Conservation (phyloP, 2,113 vertebrate species). For the Nothocercus nigrocapillus region DNA sequence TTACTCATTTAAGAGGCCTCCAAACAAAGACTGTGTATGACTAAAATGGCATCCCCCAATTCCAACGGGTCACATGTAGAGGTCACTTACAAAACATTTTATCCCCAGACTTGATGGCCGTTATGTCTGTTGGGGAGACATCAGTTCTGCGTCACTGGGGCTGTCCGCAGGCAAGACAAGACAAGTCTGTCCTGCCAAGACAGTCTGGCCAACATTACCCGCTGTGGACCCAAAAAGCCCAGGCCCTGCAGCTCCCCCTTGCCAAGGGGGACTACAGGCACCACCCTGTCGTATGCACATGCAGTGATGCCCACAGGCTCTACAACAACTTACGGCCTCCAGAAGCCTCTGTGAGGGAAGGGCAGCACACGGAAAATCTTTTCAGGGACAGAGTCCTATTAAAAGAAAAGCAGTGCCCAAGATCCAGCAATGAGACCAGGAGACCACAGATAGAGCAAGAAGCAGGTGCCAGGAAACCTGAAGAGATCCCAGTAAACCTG, state of each 20-base stretch:
- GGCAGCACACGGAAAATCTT: neutral
- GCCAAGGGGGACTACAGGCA: rapidly evolving
- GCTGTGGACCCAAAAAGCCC: neutral
- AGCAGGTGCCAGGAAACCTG: rapidly evolving
- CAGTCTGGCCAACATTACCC: rapidly evolving
- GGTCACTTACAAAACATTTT: neutral
- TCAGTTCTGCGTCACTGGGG: rapidly evolving
- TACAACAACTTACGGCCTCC: rapidly evolving
- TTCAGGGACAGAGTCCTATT: neutral
- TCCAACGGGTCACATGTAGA: neutral
- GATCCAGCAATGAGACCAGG: rapidly evolving
- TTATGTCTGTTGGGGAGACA: neutral
- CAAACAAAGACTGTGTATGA: neutral
- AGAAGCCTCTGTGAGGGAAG: rapidly evolving
- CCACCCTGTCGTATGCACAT: rapidly evolving
- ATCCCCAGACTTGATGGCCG: rapidly evolving
- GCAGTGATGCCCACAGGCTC: neutral
- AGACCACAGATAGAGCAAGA: rapidly evolving
- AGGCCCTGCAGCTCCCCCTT: rapidly evolving
- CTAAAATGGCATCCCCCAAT: neutral
- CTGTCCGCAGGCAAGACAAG: neutral
- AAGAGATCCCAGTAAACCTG: rapidly evolving
- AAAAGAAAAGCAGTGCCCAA: neutral
- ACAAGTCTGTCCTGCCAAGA: rapidly evolving
- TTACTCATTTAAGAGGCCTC: neutral